Evolutionary conservation across 2,797 vertebrate species (phyloP).

Genomic region (Okamejei kenojei): DNA sequence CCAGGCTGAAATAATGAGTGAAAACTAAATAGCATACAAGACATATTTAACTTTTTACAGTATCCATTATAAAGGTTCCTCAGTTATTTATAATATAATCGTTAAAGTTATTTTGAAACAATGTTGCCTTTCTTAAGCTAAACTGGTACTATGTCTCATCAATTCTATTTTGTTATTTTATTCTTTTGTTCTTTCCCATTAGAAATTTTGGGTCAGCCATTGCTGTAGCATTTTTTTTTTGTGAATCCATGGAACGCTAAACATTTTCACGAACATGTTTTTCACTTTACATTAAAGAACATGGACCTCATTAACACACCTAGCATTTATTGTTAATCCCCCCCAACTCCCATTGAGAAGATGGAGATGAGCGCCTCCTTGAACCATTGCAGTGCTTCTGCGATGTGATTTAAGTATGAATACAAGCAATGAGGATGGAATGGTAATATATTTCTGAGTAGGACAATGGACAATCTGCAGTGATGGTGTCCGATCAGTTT

Average conservation of each 20-base stretch:
- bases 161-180: neutral
- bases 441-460: too few relatives aligned
- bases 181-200: neutral
- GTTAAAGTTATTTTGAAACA: neutral
- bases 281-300: too few relatives aligned
- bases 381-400: too few relatives aligned
- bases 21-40: neutral
- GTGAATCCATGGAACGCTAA: neutral
- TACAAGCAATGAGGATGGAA: too few relatives aligned
- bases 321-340: too few relatives aligned
- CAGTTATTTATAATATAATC: neutral
- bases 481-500: too few relatives aligned
- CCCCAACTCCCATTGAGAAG: too few relatives aligned
- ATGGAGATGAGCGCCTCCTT: too few relatives aligned
- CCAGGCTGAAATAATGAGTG: neutral
- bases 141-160: neutral
- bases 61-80: too few relatives aligned
- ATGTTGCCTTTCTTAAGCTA: neutral
- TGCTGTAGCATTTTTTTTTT: neutral
- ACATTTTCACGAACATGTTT: neutral
- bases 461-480: too few relatives aligned
- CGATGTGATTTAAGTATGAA: too few relatives aligned
- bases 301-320: too few relatives aligned
- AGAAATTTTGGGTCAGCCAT: neutral
- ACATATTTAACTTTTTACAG: neutral